Evolutionary conservation across 2,113 vertebrate species (phyloP).

Genomic region (Vulpes vulpes): DNA sequence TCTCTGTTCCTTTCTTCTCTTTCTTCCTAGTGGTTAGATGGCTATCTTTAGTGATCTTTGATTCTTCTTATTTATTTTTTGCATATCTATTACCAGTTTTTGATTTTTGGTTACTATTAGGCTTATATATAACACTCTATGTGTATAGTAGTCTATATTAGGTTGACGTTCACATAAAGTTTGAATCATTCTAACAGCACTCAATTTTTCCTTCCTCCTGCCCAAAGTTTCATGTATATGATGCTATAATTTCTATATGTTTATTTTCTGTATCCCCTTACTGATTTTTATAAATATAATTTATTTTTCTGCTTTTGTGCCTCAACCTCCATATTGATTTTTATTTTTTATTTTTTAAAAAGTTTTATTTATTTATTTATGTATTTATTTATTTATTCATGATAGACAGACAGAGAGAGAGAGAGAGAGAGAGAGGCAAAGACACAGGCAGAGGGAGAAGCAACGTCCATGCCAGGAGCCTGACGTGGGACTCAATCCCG

Average conservation of each 20-base stretch:
- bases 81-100: background rate
- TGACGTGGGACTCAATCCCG: no score
- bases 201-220: background rate
- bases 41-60: background rate
- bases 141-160: background rate
- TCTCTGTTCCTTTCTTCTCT: background rate
- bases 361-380: no score
- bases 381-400: no score
- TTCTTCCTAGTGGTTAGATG: background rate
- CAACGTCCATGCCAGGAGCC: no score
- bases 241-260: background rate
- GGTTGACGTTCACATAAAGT: background rate
- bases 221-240: background rate
- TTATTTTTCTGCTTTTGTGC: background rate
- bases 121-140: background rate
- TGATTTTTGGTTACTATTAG: background rate
- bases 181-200: background rate
- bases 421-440: no score
- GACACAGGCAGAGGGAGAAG: no score
- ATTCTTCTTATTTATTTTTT: background rate
- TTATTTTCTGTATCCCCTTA: background rate
- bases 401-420: no score
- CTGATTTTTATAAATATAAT: background rate
- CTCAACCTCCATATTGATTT: background rate
- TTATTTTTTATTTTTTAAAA: background rate